Conservation (phyloP, 1,140 invertebrate species). For the Trichonephila clavata region DNA sequence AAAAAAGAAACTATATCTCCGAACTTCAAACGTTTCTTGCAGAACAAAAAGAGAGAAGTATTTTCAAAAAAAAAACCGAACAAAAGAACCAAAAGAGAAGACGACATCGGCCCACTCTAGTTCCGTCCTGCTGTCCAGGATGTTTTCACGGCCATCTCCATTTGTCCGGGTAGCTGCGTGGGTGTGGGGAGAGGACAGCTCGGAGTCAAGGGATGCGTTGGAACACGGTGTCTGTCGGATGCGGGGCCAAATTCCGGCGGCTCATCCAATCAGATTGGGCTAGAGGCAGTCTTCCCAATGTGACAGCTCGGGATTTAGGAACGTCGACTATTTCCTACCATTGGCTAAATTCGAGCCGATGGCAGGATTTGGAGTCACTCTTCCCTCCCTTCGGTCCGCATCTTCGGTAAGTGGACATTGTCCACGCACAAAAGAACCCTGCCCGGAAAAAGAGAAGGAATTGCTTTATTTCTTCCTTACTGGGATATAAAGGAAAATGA, state of each 20-base stretch:
- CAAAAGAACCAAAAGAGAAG: background rate
- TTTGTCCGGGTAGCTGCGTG: constrained; percentile 20
- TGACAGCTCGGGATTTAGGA: constrained; percentile 73
- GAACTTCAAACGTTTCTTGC: background rate
- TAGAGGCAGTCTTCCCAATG: constrained; percentile 69
- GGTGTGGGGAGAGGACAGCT: background rate
- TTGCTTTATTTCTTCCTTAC: background rate
- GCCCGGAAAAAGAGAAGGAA: background rate
- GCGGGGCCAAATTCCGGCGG: constrained; percentile 65
- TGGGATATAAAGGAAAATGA: background rate
- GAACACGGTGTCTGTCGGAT: constrained; percentile 73
- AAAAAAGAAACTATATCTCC: no score
- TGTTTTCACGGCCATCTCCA: constrained; percentile 66
- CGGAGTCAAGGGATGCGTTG: constrained; percentile 28
- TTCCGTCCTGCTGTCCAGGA: background rate
- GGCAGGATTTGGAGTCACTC: constrained; percentile 74
- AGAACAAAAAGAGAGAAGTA: background rate
- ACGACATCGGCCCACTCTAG: background rate
- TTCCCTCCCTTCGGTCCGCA: background rate
- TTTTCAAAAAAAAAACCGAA: background rate
- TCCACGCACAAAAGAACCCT: background rate
- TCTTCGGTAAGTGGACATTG: constrained; percentile 47
- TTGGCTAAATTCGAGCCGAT: constrained; percentile 75
- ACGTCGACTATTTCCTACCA: constrained; percentile 72
- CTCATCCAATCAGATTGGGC: constrained; percentile 74